Evolutionary conservation across 2,113 vertebrate species (phyloP), one percentile per base, ranked within the genome.

Genomic region (Dolichallabes microphthalmus): DNA sequence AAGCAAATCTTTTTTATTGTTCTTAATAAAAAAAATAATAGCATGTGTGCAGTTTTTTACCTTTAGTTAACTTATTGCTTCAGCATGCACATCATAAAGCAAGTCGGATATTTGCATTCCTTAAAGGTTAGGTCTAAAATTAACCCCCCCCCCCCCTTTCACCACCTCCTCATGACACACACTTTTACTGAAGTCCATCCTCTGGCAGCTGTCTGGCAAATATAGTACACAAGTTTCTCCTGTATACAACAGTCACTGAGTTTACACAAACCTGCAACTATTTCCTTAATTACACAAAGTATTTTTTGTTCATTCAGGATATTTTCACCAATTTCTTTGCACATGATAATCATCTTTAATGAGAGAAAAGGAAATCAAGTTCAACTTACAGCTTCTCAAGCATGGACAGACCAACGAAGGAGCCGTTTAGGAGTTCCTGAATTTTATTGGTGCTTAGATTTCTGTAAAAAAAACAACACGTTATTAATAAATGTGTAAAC

Each of bases 361-460:
- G 74, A 86, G 17, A 84, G 22, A 80, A 25, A 82, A 53, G 11
- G 19, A 63, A 61, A 86, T 50, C 7, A 27, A 88, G 4, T 69
- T 15, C n/a, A 74, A 94, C 98, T 99, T 93, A 99, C 98, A 99
- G 85, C 96, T 97, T 96, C 92, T 99, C 97, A 87, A 99, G 94
- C 83, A 95, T 90, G 89, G 92, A 94, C 89, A 98, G 94, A 58
- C 97, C 97, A 85, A 90, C 90, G 92, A 99, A 99, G 14, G 97
- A 98, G 86, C 96, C 96, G 88, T 98, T 98, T 93, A 95, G 96
- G 92, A 99, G 91, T 79, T 97, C 96, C 0, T 96, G 96, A 93
- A 99, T 99, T 94, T 97, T 99, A 90, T 99, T 99, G 92, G 96
- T 98, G 94, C 96, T 99, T 88, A 98, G 91, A 93, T 98, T 97